A percentile compares a stretch with the other conserved stretches of the same genome.
Evolutionary conservation across 1,140 invertebrate species (phyloP).

Genomic region (Pogonus chalceus): DNA sequence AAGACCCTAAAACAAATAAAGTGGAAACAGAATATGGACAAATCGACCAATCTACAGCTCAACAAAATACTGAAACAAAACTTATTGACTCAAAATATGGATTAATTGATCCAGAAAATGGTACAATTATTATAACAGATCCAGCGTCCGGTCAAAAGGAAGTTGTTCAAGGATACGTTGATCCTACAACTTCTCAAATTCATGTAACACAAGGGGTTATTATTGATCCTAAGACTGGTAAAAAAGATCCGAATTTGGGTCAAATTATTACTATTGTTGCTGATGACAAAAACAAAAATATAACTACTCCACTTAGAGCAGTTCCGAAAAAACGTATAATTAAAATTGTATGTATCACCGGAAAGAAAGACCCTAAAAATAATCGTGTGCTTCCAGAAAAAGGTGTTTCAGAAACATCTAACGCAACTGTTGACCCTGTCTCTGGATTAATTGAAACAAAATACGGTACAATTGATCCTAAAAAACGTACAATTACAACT

Average conservation of each 20-base stretch:
- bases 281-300: conserved; percentile 33
- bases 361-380: conserved; percentile 50
- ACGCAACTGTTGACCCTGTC: conserved; percentile 48
- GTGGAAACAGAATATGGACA: conserved; percentile 43
- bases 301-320: conserved; percentile 45
- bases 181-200: conserved; percentile 53
- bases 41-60: conserved; percentile 39
- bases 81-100: conserved; percentile 46
- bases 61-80: conserved; percentile 39
- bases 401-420: conserved; percentile 49
- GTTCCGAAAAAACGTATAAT: conserved; percentile 51
- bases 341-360: conserved; percentile 54
- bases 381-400: conserved; percentile 52
- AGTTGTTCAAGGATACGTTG: conserved; percentile 45
- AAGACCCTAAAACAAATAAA: conserved; percentile 44
- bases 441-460: conserved; percentile 54
- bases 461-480: conserved; percentile 51
- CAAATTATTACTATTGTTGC: conserved; percentile 43
- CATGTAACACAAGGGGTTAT: conserved; percentile 48
- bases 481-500: conserved; percentile 44
- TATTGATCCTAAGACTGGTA: conserved; percentile 46
- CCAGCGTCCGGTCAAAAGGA: conserved; percentile 47
- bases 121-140: conserved; percentile 42
- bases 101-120: conserved; percentile 39
- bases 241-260: conserved; percentile 41